Conservation (phyloP, 2,888 invertebrate genomes). For the Microctonus aethiopoides region DNA sequence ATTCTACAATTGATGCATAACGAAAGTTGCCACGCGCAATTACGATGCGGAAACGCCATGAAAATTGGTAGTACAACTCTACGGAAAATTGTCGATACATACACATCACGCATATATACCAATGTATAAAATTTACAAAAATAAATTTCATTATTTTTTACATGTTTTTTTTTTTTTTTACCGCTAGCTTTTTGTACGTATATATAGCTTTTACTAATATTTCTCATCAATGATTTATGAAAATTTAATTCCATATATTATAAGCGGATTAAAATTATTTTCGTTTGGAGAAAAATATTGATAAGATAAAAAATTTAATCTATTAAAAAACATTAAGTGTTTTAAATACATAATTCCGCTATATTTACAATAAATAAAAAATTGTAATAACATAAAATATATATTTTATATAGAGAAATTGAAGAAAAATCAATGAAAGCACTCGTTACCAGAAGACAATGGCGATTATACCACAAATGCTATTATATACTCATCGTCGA, state of each 20-base stretch:
- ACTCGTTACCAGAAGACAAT: conserved; percentile 10
- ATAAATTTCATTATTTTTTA: background rate
- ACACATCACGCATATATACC: background rate
- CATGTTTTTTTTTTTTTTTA: background rate
- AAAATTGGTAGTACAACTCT: background rate
- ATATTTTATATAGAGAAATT: too few relatives aligned
- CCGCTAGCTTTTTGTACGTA: too few relatives aligned
- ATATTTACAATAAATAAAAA: too few relatives aligned
- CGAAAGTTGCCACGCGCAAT: conserved; percentile 5
- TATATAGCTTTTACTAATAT: too few relatives aligned
- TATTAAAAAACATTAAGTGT: too few relatives aligned
- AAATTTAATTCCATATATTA: too few relatives aligned
- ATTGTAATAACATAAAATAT: too few relatives aligned
- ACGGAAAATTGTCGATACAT: background rate
- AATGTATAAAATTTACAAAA: background rate
- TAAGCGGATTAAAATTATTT: too few relatives aligned
- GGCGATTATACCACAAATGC: conserved; percentile 22
- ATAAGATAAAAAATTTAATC: too few relatives aligned
- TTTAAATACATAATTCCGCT: too few relatives aligned
- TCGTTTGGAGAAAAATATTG: too few relatives aligned
- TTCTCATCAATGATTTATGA: too few relatives aligned
- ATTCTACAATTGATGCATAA: conserved; percentile 18
- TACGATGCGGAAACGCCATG: background rate
- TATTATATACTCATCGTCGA: conserved; percentile 24
- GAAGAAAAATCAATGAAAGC: background rate